Evolutionary conservation across 2,888 invertebrate genomes (phyloP), one percentile per base, ranked within the genome.

Genomic region (Nephrotoma guestfalica): DNA sequence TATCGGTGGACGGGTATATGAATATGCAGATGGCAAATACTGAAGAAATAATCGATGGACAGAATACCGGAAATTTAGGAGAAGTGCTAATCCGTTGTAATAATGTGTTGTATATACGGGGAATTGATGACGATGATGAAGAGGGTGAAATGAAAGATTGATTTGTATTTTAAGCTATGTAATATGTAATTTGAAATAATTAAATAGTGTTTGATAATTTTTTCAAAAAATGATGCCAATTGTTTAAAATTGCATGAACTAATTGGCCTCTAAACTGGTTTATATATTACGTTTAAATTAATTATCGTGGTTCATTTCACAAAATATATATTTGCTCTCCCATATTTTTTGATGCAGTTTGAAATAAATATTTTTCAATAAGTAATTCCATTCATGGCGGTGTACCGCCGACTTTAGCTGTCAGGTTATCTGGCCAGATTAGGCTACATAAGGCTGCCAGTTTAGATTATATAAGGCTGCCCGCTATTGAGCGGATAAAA

Each of bases 1-100:
- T 99, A 0, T 99, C 99, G 4, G 98, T 98, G 0, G 99, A 99
- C 92, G 97, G 98, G 6, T 99, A 99, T 90, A 99, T 99, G 99
- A 99, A 99, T 91, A 92, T 99, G 88, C 98, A 99, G 92, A 92
- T 99, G 87, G 99, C 99, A 0, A 99, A 99, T 91, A 97, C 99
- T 7, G 99, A 99, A 92, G 99, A 99, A 93, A 97, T 95, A 90
- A 97, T 99, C 88, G 98, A 99, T 90, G 98, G 98, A 86, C 94
- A 94, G 88, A 94, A 95, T 88, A 97, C 98, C 89, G 98, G 99
- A 94, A 97, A 96, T 90, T 94, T 99, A 7, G 99, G 99, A 9
- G 99, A 99, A 94, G 97, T 99, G 45, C 93, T 99, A 13, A 96
- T 99, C 88, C 94, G 99, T 90, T 98, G 99, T 93, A 99, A 99